Conservation (phyloP, 2,888 invertebrate species). For the Erpobdella octoculata region DNA sequence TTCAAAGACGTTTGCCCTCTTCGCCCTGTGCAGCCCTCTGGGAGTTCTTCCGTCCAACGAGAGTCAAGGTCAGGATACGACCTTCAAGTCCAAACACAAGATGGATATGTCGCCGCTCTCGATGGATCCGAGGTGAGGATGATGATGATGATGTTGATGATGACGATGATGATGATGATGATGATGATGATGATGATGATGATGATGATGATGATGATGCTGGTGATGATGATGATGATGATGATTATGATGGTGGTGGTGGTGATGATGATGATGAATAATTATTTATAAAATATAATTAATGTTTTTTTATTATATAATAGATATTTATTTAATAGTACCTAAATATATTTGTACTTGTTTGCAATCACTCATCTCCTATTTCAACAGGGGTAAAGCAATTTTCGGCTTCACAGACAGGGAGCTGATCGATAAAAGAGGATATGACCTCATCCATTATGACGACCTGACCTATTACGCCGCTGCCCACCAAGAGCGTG, state of each 20-base stretch:
- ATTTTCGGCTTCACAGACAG: conserved; percentile 85
- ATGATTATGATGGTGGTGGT: no score
- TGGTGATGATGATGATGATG: no score
- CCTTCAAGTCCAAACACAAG: conserved; percentile 99
- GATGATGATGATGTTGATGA: background rate
- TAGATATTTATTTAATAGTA: no score
- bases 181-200: background rate
- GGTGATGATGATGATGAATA: no score
- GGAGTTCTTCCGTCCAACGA: conserved; percentile 93
- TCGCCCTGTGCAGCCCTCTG: conserved; percentile 96
- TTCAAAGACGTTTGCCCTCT: conserved; percentile 76
- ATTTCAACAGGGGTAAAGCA: conserved; percentile 66
- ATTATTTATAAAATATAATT: no score
- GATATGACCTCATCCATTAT: conserved; percentile 93
- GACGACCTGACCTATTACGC: conserved; percentile 95
- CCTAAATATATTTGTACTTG: no score
- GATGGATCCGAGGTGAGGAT: conserved; percentile 72
- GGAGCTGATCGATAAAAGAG: conserved; percentile 70
- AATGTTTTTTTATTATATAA: no score
- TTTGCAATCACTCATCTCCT: no score
- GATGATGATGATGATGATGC: background rate
- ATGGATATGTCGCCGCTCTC: conserved; percentile 89
- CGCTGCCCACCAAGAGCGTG: conserved; percentile 97
- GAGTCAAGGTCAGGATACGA: conserved; percentile 93
- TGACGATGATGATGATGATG: background rate